Evolutionary conservation across 2,113 vertebrate species (phyloP).

Genomic region (Sus scrofa): DNA sequence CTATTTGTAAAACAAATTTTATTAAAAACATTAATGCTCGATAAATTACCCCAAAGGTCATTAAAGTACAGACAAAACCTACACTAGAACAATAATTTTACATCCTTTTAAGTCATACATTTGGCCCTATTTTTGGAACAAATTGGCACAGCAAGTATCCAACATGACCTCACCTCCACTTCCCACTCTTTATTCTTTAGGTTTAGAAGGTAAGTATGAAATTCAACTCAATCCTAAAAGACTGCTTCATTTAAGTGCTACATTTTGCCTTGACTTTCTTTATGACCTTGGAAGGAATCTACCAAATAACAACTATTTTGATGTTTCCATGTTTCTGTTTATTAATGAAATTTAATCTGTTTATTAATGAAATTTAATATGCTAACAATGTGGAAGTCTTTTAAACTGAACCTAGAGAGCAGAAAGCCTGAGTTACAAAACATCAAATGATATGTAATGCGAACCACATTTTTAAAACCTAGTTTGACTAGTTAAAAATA

Average conservation of each 20-base stretch:
- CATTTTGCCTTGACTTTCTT: conserved; percentile 74
- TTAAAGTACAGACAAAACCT: conserved; percentile 21
- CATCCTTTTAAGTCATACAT: not conserved
- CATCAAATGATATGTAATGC: not conserved
- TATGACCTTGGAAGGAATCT: conserved; percentile 73
- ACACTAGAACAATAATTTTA: not conserved
- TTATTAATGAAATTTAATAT: conserved; percentile 61
- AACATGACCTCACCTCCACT: not conserved
- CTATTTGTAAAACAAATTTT: conserved; percentile 3
- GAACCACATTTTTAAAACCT: conserved; percentile 24
- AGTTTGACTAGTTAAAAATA: not conserved
- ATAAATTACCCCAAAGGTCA: conserved; percentile 12
- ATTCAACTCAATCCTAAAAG: conserved; percentile 58
- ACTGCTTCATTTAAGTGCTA: conserved; percentile 24
- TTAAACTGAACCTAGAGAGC: not conserved
- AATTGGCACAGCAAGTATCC: conserved; percentile 23
- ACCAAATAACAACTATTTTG: conserved; percentile 45
- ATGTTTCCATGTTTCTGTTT: conserved; percentile 26
- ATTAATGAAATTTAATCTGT: conserved; percentile 54
- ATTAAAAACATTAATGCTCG: conserved; percentile 37
- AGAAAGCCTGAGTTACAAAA: conserved; percentile 48
- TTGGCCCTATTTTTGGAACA: conserved; percentile 33
- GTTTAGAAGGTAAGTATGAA: conserved; percentile 13
- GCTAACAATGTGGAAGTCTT: conserved; percentile 38
- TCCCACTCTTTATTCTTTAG: not conserved